These are phyloP conservation scores for Lagorchestes hirsutus DNA, from an alignment of 2,797 vertebrate species.

Conservation along the genomic window DNA sequence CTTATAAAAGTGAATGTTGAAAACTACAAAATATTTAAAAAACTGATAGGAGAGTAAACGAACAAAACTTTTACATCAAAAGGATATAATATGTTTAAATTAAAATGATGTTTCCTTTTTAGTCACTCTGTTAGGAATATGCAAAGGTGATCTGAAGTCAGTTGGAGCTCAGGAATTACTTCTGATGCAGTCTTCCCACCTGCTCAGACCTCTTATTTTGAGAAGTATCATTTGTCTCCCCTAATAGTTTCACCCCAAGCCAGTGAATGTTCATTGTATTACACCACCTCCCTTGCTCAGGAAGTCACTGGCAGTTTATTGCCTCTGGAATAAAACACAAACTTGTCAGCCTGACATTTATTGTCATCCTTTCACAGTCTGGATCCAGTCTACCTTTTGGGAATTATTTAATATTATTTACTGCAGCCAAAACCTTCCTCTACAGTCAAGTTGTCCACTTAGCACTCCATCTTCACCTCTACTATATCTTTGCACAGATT, in stretches of 20 bases:
- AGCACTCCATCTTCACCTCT: background rate
- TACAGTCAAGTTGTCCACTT: background rate
- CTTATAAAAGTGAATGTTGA: too few relatives aligned
- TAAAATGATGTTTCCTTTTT: background rate
- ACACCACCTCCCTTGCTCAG: background rate
- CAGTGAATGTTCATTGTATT: background rate
- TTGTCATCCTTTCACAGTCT: background rate
- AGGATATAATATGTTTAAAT: background rate
- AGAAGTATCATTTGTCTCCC: background rate
- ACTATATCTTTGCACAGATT: background rate
- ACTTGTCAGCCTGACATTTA: background rate
- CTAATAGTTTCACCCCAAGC: background rate
- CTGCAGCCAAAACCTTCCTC: background rate
- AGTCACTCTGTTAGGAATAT: background rate
- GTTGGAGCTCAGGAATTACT: background rate
- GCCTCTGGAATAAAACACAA: too few relatives aligned
- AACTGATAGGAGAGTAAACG: background rate
- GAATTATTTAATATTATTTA: background rate
- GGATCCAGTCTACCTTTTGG: background rate
- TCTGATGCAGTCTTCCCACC: background rate
- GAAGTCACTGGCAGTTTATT: background rate
- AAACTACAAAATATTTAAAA: too few relatives aligned
- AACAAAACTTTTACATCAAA: background rate
- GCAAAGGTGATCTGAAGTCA: background rate
- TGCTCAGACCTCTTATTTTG: background rate